These are phyloP conservation scores for Pontoporia blainvillei DNA, from an alignment of 2,113 vertebrate species.

Conservation along the genomic window DNA sequence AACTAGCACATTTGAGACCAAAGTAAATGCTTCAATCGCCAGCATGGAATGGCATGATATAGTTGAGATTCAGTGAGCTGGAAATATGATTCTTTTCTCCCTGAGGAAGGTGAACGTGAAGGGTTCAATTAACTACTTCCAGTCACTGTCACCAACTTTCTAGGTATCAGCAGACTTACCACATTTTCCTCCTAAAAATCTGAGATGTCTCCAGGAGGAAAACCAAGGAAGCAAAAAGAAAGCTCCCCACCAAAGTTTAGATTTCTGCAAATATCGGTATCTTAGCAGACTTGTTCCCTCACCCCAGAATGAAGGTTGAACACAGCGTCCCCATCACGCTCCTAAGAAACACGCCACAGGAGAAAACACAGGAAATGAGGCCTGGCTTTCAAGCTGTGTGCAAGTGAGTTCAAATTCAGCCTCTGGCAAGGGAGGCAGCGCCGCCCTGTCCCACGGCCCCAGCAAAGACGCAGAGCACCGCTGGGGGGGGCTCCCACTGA, in stretches of 20 bases:
- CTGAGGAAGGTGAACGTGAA: not conserved
- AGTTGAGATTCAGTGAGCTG: not conserved
- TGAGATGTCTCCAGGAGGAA: not conserved
- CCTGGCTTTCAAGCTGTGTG: not conserved
- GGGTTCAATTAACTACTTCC: not conserved
- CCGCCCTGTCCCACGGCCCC: not conserved
- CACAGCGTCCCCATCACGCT: fast-evolving
- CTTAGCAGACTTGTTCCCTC: not conserved
- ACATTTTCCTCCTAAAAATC: not conserved
- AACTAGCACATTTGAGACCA: not conserved
- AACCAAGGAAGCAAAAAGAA: not conserved
- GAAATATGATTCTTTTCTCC: conserved; percentile 5
- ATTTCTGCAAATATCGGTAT: not conserved
- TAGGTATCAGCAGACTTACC: not conserved
- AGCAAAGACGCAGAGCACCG: not conserved
- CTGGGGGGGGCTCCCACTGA: not conserved
- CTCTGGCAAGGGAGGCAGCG: not conserved
- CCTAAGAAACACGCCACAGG: not conserved
- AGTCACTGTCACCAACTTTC: not conserved
- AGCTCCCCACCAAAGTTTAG: not conserved
- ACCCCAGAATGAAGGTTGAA: not conserved
- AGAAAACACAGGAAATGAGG: not conserved
- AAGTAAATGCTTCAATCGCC: not conserved
- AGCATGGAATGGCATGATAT: not conserved
- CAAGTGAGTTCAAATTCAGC: not conserved